Evolutionary conservation across 2,113 vertebrate genomes (phyloP).

Genomic region (Scomber japonicus): DNA sequence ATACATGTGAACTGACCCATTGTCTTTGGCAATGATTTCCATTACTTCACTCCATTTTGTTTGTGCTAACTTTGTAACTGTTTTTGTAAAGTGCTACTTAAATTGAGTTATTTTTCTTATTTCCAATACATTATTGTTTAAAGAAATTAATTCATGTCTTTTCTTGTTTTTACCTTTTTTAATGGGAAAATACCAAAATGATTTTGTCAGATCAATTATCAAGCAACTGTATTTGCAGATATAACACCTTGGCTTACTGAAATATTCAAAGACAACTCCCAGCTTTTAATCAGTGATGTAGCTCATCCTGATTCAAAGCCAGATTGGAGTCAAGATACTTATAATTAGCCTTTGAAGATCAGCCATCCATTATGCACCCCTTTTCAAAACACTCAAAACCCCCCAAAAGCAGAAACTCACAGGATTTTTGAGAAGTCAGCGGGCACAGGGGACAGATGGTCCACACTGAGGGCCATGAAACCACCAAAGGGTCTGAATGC

Average conservation of each 20-base stretch:
- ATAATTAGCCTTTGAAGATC: slow-evolving; percentile 53
- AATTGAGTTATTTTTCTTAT: too few species aligned
- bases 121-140: neutral
- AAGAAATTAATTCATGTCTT: neutral
- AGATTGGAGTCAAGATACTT: slow-evolving; percentile 50
- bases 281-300: slow-evolving; percentile 35
- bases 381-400: slow-evolving; percentile 7
- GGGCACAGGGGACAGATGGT: slow-evolving; percentile 24
- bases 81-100: neutral
- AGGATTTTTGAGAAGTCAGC: slow-evolving; percentile 19
- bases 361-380: slow-evolving; percentile 4
- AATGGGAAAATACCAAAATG: neutral
- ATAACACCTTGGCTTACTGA: slow-evolving; percentile 47
- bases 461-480: slow-evolving; percentile 8
- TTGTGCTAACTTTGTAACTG: too few species aligned
- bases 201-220: slow-evolving; percentile 19
- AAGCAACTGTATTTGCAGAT: slow-evolving; percentile 32
- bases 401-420: neutral
- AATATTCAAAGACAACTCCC: slow-evolving; percentile 46
- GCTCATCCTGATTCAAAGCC: slow-evolving; percentile 26
- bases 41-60: too few species aligned
- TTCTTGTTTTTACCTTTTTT: neutral
- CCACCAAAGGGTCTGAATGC: neutral
- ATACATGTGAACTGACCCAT: too few species aligned
- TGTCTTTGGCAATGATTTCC: too few species aligned